phyloP scores from a whole-genome alignment of 92 coral and sea anemone species.

The Palythoa heliodiscus region DNA sequence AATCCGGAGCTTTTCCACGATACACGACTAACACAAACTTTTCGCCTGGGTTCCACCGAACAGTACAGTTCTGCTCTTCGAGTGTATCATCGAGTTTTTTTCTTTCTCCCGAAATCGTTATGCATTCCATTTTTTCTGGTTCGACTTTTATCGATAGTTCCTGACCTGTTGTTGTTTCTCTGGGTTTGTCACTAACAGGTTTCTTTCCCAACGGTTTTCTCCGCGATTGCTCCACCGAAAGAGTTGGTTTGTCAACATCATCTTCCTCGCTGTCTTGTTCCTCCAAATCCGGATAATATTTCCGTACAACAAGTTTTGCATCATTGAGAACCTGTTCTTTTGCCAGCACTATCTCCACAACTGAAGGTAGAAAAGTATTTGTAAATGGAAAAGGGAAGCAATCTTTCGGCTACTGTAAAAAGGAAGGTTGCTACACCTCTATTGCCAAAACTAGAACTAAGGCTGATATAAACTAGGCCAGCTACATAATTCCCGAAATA shows the following conservation, averaged over 20 bases:
- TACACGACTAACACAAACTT: conserved; percentile 45
- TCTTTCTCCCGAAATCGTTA: conserved; percentile 33
- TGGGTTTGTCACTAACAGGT: not conserved
- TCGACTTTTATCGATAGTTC: conserved; percentile 64
- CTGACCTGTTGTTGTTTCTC: conserved; percentile 36
- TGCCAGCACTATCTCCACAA: conserved; percentile 44
- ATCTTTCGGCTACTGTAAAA: not conserved
- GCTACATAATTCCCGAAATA: no score
- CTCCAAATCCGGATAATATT: conserved; percentile 55
- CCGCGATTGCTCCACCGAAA: not conserved
- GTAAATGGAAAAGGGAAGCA: not conserved
- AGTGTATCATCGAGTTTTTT: conserved; percentile 50
- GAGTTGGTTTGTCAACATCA: not conserved
- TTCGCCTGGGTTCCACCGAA: conserved; percentile 46
- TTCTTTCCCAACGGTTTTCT: not conserved
- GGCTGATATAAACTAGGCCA: not conserved
- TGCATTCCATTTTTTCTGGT: conserved; percentile 68
- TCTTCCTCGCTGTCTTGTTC: conserved; percentile 28
- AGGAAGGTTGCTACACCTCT: not conserved
- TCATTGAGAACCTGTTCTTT: conserved; percentile 42
- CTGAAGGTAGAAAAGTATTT: conserved; percentile 10
- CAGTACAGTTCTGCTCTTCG: conserved; percentile 32
- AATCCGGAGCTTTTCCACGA: conserved; percentile 35
- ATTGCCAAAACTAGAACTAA: not conserved
- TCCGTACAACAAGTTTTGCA: conserved; percentile 45